These are phyloP conservation scores for Stegodyphus dumicola DNA, from an alignment of 1,140 invertebrate genomes.

Conservation along the genomic window DNA sequence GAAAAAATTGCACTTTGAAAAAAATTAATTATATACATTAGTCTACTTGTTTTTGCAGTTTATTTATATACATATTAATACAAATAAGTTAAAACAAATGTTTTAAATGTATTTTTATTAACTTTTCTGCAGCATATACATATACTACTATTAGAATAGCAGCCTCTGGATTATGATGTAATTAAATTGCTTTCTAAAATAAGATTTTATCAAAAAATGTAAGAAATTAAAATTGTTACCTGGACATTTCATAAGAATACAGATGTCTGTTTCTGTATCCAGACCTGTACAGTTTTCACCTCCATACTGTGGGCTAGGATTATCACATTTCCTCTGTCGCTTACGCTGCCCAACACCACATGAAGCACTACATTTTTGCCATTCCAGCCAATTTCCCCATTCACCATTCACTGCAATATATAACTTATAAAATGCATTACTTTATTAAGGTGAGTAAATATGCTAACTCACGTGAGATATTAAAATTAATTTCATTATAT, in stretches of 20 bases:
- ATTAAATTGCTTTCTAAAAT: neutral
- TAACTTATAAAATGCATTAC: neutral
- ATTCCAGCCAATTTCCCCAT: conserved; percentile 69
- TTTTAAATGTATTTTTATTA: no score
- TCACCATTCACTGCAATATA: conserved; percentile 66
- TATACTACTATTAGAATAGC: neutral
- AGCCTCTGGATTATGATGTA: neutral
- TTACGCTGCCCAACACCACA: conserved; percentile 66
- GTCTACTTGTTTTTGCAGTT: no score
- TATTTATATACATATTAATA: no score
- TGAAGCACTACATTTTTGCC: conserved; percentile 66
- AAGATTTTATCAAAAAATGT: no score
- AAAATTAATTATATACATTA: no score
- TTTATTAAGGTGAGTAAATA: neutral
- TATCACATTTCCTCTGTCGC: conserved; percentile 66
- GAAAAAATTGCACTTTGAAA: no score
- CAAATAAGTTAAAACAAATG: no score
- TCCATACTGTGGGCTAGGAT: conserved; percentile 66
- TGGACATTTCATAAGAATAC: conserved; percentile 59
- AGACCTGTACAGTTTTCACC: conserved; percentile 66
- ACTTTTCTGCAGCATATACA: no score
- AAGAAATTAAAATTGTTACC: neutral
- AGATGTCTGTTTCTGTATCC: conserved; percentile 65
- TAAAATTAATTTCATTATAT: neutral
- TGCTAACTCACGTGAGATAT: neutral